Conservation (phyloP, 2,888 invertebrate species). For the Eutolmus rufibarbis region DNA sequence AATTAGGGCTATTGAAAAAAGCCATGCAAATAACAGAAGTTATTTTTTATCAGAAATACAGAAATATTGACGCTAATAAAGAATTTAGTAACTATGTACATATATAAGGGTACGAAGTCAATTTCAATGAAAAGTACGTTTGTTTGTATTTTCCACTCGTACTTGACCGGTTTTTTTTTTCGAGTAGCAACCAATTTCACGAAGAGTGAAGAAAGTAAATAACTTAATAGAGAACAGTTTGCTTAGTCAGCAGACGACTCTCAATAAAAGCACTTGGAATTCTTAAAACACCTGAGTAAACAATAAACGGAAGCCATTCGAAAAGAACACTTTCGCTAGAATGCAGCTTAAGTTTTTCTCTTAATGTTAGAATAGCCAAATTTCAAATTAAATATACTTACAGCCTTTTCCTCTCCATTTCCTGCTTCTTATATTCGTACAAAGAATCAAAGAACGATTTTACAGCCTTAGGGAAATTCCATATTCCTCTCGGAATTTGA, state of each 20-base stretch:
- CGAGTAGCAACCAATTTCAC: too few species aligned
- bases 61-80: too few species aligned
- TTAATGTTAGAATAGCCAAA: neutral
- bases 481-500: conserved; percentile 77
- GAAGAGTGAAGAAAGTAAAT: neutral
- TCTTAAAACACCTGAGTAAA: neutral
- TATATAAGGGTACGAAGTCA: too few species aligned
- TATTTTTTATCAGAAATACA: too few species aligned
- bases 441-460: conserved; percentile 60
- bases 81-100: too few species aligned
- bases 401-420: conserved; percentile 70
- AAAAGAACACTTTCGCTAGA: neutral
- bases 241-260: neutral
- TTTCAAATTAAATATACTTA: conserved; percentile 56
- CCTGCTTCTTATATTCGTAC: conserved; percentile 68
- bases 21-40: too few species aligned
- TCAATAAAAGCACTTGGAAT: neutral
- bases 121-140: too few species aligned
- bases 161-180: too few species aligned
- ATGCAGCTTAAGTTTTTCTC: neutral
- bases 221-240: neutral
- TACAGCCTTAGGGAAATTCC: conserved; percentile 69
- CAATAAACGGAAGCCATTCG: neutral
- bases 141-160: too few species aligned
- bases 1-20: too few species aligned